Evolutionary conservation across 2,113 vertebrate species (phyloP).

Genomic region (Monarcha castaneiventris): DNA sequence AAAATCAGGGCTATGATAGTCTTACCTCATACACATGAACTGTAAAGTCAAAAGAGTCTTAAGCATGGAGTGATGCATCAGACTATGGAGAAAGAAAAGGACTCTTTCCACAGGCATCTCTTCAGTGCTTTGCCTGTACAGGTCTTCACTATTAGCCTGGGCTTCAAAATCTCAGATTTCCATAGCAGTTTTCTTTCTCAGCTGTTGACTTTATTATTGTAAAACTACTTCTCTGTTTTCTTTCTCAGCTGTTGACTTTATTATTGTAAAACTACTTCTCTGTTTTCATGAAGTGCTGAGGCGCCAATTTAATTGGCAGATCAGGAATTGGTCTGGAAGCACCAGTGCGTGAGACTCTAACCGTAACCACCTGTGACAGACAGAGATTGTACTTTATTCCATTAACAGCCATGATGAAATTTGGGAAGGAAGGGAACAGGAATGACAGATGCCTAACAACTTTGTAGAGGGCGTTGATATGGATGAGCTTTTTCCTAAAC

Average conservation of each 20-base stretch:
- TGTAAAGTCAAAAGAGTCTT: not conserved
- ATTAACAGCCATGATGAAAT: not conserved
- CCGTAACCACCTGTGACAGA: accelerated
- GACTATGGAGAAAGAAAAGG: not conserved
- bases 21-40: not conserved
- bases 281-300: not conserved
- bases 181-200: not conserved
- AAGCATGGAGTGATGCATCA: not conserved
- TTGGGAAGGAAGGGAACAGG: not conserved
- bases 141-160: not conserved
- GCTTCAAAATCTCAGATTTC: not conserved
- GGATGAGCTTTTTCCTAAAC: not conserved
- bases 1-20: not conserved
- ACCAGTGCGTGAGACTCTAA: not conserved
- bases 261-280: not conserved
- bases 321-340: not conserved
- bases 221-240: no score
- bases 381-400: not conserved
- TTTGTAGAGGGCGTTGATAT: not conserved
- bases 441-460: not conserved
- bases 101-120: not conserved
- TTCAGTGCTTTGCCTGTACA: not conserved
- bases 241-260: not conserved
- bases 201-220: not conserved
- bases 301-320: not conserved